Base-by-base conservation (phyloP, 2,797 vertebrate species). In the Sciurus carolinensis region DNA sequence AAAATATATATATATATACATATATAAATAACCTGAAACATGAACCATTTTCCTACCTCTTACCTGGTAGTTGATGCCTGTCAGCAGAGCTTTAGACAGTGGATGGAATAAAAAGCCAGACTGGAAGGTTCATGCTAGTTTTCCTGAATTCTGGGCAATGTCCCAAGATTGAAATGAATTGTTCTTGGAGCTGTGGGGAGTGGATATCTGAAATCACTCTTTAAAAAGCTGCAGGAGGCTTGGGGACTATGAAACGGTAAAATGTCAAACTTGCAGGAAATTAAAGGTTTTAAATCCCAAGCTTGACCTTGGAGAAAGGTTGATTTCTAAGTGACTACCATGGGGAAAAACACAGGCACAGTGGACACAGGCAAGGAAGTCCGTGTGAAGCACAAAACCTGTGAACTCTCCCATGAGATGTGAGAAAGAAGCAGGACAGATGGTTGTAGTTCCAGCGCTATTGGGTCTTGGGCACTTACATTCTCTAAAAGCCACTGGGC, bases 161-260 rank as follows among this genome's bases (percentile, higher is more conserved):
- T 93, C 94, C 97, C 93, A 97, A 94, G 82, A 94, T 92, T 93
- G 92, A 95, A 97, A 96, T 90, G 92, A 94, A 95, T 96, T 97
- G 95, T 97, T 93, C 93, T 97, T 75, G 28, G 77, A 97, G 57
- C 93, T 93, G 77, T 4, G 24, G 84, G 86, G 64, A 96, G 84
- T 92, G 47, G 86, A 95, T 95, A 96, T 86, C 90, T 94, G 85
- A 97, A 98, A 97, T 97, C 33, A 86, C 90, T 96, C 64, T 69
- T 97, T 96, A 79, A 93, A 47, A 97, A 97, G 73, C 87, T 14
- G n/a, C 75, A 90, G 84, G 96, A 96, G 75, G 57, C 85, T 92
- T 96, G 30, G 59, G 79, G 73, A 94, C 92, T 92, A 62, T 81
- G 77, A 93, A 97, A 85, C 0, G 22, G 72, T 80, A 97, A 95